Percentiles rank a stretch among this genome's conserved stretches.
Evolutionary conservation across 2,888 invertebrate species (phyloP).

Genomic region (Melanophora roralis): DNA sequence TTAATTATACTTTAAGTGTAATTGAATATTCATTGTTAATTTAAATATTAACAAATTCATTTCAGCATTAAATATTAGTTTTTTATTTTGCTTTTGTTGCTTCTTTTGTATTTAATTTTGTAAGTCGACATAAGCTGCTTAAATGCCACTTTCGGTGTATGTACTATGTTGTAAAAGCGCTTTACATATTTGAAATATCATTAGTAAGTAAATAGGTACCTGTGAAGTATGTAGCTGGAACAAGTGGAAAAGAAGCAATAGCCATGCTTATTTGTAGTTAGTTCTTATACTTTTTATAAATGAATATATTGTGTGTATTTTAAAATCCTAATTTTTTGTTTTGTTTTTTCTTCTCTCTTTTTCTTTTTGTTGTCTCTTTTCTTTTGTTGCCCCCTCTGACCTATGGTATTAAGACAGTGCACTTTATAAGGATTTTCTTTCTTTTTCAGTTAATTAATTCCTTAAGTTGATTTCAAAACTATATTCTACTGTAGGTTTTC

Average conservation of each 20-base stretch:
- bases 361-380: too few relatives aligned
- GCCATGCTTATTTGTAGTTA: background rate
- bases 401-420: too few relatives aligned
- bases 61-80: conserved; percentile 9
- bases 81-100: background rate
- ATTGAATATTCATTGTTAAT: conserved; percentile 17
- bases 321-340: too few relatives aligned
- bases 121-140: conserved; percentile 58
- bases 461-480: too few relatives aligned
- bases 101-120: conserved; percentile 38
- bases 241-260: background rate
- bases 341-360: background rate
- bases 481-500: too few relatives aligned
- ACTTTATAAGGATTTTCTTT: too few relatives aligned
- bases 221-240: too few relatives aligned
- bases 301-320: conserved; percentile 22
- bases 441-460: too few relatives aligned
- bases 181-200: conserved; percentile 42
- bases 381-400: too few relatives aligned
- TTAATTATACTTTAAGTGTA: too few relatives aligned
- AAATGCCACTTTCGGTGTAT: conserved; percentile 35
- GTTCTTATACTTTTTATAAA: conserved; percentile 2
- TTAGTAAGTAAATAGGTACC: conserved; percentile 9
- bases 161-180: conserved; percentile 5
- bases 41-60: conserved; percentile 37